Conservation (phyloP, 2,113 vertebrate genomes). For the Erpornis zantholeuca region DNA sequence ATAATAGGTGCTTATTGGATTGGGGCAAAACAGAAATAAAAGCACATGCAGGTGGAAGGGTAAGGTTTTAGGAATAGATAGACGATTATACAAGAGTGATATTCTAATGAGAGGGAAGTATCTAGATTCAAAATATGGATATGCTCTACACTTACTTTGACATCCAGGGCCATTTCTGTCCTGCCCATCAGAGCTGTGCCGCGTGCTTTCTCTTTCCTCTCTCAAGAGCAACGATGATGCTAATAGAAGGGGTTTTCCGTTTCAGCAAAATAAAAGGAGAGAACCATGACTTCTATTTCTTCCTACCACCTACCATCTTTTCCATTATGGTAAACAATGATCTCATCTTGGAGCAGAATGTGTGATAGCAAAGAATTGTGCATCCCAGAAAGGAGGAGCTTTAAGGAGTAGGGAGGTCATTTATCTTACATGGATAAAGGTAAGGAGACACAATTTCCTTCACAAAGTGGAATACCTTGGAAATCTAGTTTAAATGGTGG, state of each 20-base stretch:
- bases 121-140: not conserved
- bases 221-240: not conserved
- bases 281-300: not conserved
- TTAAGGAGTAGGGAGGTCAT: not conserved
- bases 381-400: not conserved
- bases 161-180: not conserved
- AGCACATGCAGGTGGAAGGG: not conserved
- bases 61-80: not conserved
- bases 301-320: not conserved
- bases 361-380: not conserved
- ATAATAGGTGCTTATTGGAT: not conserved
- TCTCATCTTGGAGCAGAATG: not conserved
- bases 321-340: not conserved
- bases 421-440: not conserved
- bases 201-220: not conserved
- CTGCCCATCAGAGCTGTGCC: not conserved
- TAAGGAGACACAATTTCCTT: not conserved
- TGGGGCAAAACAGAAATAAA: not conserved
- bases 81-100: not conserved
- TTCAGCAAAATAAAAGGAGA: not conserved
- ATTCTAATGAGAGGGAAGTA: not conserved
- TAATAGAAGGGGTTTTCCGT: not conserved
- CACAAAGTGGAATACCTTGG: not conserved
- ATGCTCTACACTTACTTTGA: not conserved
- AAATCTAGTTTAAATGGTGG: not conserved